Base-by-base conservation (phyloP, 1,140 invertebrate genomes). In the Himalopsyche phryganea region DNA sequence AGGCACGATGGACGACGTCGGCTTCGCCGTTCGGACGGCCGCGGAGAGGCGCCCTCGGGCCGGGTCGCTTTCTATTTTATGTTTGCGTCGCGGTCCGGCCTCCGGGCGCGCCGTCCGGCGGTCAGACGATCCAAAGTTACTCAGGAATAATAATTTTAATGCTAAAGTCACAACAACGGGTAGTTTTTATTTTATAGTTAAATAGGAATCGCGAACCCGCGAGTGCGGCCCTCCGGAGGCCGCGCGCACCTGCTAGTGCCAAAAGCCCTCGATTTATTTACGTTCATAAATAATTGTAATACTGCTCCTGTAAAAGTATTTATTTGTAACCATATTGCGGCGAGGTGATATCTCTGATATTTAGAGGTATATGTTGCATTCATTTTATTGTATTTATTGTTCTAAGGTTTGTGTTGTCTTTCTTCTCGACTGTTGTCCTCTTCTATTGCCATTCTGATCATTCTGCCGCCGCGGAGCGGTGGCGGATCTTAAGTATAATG, bases 301-400 rank as follows among this genome's bases (percentile, higher is more conserved):
- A 47, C 52, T 62, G 28, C 45, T 38, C 48, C 53, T 50, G 33
- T 20, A 15, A n/a, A 18, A 36, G 15, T 48, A 19, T 48, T 48
- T 48, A 48, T 50, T 50, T 36, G 14, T 42, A 28, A 42, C 54
- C 32, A 50, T 57, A 40, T 50, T 46, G 32, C 35, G 19, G 47
- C 9, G 42, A 45, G 75, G 74, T 72, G 69, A 52, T 71, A 74
- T 75, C 76, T 74, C 76, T 78, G 76, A 77, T 77, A 78, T 78
- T 78, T 78, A 77, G 76, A 74, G 77, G 72, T 73, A 5, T 28
- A 64, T 66, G 76, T 75, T 74, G 74, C 76, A 76, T 75, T 77
- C 74, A 76, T 76, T 76, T 76, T 76, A 76, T 74, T 69, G 69
- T 74, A 77, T 77, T 77, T 75, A 74, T 76, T 73, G 70, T 74